Percentiles rank a stretch among this genome's conserved stretches.
Conservation (phyloP, 2,888 invertebrate genomes). For the Epirrhoe alternata region DNA sequence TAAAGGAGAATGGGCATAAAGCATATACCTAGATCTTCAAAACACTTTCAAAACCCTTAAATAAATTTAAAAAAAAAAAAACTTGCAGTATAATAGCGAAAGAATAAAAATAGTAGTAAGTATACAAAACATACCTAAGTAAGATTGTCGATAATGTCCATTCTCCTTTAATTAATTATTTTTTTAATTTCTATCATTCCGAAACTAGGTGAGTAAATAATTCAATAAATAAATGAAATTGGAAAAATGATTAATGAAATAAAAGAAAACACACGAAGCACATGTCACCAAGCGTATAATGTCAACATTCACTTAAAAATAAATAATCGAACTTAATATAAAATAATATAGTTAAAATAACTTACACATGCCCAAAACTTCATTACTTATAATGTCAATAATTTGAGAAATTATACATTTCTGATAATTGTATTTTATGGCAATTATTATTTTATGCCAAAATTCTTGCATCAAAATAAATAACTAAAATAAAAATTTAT, state of each 20-base stretch:
- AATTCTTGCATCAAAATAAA: neutral
- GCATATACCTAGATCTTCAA: no score
- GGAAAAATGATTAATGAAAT: slow-evolving; percentile 18
- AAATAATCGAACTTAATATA: slow-evolving; percentile 58
- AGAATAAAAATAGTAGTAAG: no score
- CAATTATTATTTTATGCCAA: neutral
- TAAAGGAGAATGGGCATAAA: neutral
- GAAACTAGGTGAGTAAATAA: neutral
- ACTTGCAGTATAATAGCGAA: no score
- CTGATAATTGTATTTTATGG: neutral
- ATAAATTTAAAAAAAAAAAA: no score
- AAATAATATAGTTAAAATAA: slow-evolving; percentile 22
- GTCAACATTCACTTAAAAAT: slow-evolving; percentile 78
- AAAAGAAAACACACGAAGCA: slow-evolving; percentile 66
- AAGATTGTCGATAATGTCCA: no score
- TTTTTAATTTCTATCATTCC: neutral
- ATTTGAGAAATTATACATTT: neutral
- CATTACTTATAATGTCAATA: neutral
- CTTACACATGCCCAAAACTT: slow-evolving; percentile 15
- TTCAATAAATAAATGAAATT: neutral
- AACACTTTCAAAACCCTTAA: no score
- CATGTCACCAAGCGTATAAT: slow-evolving; percentile 80
- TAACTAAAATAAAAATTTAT: neutral
- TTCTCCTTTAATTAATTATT: no score
- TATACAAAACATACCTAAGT: no score